Conservation (phyloP, 2,888 invertebrate genomes). For the Willowsia nigromaculata region DNA sequence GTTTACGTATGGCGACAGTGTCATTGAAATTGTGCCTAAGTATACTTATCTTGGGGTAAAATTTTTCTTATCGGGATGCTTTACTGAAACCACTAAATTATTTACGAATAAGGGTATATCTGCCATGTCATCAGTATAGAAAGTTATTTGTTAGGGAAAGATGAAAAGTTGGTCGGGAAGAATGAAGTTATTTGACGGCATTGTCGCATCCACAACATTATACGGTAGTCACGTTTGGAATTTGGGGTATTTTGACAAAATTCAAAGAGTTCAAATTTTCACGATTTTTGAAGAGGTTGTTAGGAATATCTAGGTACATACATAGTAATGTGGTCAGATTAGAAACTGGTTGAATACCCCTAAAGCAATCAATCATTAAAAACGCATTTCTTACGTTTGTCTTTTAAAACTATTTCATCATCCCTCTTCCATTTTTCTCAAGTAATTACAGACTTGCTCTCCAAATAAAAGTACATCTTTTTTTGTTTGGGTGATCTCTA, state of each 20-base stretch:
- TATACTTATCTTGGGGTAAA: background rate
- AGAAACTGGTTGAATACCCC: background rate
- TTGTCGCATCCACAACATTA: background rate
- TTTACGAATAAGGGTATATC: background rate
- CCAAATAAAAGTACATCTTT: too few relatives aligned
- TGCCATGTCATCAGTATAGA: background rate
- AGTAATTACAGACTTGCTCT: too few relatives aligned
- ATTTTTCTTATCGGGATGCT: background rate
- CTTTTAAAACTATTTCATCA: too few relatives aligned
- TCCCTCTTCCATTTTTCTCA: too few relatives aligned
- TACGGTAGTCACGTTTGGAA: constrained; percentile 45
- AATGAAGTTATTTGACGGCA: constrained; percentile 33
- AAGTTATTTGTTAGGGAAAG: background rate
- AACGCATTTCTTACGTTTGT: too few relatives aligned
- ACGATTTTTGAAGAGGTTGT: background rate
- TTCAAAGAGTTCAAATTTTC: constrained; percentile 37
- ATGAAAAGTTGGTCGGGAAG: constrained; percentile 24
- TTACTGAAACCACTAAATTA: background rate
- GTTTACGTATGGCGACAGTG: background rate
- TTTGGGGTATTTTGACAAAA: background rate
- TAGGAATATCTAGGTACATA: background rate
- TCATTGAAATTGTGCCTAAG: background rate
- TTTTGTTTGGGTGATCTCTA: too few relatives aligned
- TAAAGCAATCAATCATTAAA: too few relatives aligned
- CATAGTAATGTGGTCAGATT: background rate